These are phyloP conservation scores for Octomys mimax DNA, from an alignment of 2,797 vertebrate species.

Conservation along the genomic window DNA sequence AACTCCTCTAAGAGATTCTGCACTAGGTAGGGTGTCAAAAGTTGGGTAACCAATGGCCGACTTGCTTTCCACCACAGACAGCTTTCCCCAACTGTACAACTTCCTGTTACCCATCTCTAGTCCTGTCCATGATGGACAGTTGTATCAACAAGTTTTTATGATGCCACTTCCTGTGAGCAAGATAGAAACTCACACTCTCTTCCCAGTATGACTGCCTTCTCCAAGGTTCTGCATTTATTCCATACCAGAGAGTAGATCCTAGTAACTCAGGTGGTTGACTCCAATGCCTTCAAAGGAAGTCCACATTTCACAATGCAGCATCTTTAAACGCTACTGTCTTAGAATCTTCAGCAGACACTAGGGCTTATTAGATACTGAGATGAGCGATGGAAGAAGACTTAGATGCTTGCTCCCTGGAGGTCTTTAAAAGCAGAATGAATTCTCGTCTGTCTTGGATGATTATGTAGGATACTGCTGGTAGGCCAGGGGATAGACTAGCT, in stretches of 20 bases:
- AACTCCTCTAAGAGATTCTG: background rate
- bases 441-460: conserved; percentile 69
- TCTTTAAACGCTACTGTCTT: conserved; percentile 47
- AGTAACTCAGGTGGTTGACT: background rate
- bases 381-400: conserved; percentile 68
- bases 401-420: conserved; percentile 66
- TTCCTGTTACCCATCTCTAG: background rate
- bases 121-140: background rate
- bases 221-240: background rate
- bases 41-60: background rate
- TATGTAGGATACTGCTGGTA: conserved; percentile 65
- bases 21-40: background rate
- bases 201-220: background rate
- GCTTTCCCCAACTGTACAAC: background rate
- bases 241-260: background rate
- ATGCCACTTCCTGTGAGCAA: background rate
- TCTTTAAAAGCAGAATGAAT: conserved; percentile 65
- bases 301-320: background rate
- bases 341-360: conserved; percentile 22
- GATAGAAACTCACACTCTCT: background rate
- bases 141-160: background rate
- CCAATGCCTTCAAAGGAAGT: background rate
- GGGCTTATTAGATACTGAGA: conserved; percentile 64
- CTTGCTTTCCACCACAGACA: background rate
- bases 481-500: conserved; percentile 50